Evolutionary conservation across 2,113 vertebrate genomes (phyloP).

Genomic region (Cyrtonyx montezumae): DNA sequence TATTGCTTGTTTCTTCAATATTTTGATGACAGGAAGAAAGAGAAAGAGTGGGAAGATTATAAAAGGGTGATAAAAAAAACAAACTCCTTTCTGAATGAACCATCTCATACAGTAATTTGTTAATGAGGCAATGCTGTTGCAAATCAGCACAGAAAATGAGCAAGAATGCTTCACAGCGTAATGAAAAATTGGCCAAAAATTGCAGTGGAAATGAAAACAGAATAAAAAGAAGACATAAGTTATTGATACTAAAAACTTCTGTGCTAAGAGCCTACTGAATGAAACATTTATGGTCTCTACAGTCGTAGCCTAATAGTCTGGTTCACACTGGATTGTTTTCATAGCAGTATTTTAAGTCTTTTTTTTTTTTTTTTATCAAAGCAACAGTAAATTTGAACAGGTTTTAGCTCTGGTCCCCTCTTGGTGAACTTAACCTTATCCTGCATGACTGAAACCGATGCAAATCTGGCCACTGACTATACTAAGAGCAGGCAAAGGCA

Average conservation of each 20-base stretch:
- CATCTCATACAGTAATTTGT: conserved; percentile 27
- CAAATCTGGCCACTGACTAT: neutral
- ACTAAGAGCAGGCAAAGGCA: neutral
- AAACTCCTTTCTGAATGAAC: neutral
- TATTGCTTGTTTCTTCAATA: conserved; percentile 36
- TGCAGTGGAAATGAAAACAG: conserved; percentile 43
- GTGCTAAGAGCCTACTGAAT: conserved; percentile 32
- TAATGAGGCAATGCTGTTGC: conserved; percentile 51
- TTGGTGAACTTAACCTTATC: neutral
- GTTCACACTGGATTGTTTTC: conserved; percentile 50
- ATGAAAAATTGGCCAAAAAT: conserved; percentile 50
- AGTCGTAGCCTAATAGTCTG: conserved; percentile 40
- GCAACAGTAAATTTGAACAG: conserved; percentile 20
- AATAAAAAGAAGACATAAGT: conserved; percentile 61
- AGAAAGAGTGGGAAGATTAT: conserved; percentile 29
- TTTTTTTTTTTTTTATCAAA: neutral
- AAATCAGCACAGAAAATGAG: conserved; percentile 53
- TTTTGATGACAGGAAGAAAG: conserved; percentile 36
- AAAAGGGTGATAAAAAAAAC: conserved; percentile 28
- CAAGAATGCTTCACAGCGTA: neutral
- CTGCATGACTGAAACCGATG: neutral
- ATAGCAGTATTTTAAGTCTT: conserved; percentile 36
- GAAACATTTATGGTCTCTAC: conserved; percentile 34
- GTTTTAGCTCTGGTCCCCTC: neutral
- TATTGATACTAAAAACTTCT: conserved; percentile 65